These are phyloP conservation scores for Nephrotoma flavescens DNA, from an alignment of 2,888 invertebrate species.

Conservation along the genomic window DNA sequence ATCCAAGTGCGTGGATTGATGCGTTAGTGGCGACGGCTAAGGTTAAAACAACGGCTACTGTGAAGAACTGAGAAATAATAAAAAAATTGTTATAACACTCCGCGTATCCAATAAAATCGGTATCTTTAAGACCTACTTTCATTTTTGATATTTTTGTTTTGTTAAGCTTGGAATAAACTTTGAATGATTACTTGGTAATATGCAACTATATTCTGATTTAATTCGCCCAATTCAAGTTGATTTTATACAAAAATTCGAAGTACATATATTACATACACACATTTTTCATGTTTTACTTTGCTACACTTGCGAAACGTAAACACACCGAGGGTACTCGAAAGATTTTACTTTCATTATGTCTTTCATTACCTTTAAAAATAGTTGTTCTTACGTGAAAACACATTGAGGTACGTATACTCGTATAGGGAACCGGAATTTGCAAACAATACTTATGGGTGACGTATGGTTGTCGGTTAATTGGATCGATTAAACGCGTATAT, in stretches of 20 bases:
- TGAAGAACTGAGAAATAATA: slow-evolving; percentile 18
- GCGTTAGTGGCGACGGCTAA: slow-evolving; percentile 27
- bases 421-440: background rate
- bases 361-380: background rate
- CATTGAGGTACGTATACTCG: no score
- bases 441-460: background rate
- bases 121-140: background rate
- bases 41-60: slow-evolving; percentile 29
- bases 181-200: background rate
- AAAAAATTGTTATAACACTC: background rate
- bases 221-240: background rate
- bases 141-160: background rate
- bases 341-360: background rate
- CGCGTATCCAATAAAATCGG: background rate
- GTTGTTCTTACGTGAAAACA: background rate
- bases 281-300: background rate
- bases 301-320: background rate
- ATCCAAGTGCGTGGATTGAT: slow-evolving; percentile 20
- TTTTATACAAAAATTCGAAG: background rate
- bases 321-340: background rate
- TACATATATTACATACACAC: background rate
- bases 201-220: background rate
- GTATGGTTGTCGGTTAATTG: background rate
- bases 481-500: no score
- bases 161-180: background rate